Evolutionary conservation across 2,797 vertebrate species (phyloP).

Genomic region (Kryptopterus vitreolus): DNA sequence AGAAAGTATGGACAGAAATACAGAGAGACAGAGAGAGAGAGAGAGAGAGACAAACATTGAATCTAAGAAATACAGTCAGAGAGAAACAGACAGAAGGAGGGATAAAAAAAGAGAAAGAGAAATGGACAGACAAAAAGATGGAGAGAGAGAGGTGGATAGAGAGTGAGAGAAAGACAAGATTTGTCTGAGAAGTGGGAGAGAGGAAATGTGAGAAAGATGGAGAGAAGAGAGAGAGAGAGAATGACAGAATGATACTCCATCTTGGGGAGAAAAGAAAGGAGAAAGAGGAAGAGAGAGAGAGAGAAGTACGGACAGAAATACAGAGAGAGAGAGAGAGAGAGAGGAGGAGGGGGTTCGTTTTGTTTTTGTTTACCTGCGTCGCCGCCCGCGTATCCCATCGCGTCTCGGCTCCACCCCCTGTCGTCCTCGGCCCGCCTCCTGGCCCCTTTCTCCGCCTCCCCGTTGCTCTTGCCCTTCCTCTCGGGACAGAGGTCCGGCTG

Average conservation of each 20-base stretch:
- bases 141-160: background rate
- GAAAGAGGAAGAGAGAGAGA: background rate
- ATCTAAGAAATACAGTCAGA: too few species aligned
- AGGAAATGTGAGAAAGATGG: too few species aligned
- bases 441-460: constrained; percentile 79
- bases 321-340: background rate
- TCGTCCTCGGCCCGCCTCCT: constrained; percentile 87
- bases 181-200: background rate
- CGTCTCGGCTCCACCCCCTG: constrained; percentile 88
- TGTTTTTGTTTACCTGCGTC: constrained; percentile 78
- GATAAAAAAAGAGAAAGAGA: background rate
- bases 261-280: background rate
- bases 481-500: constrained; percentile 59
- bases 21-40: too few species aligned
- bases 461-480: constrained; percentile 76
- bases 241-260: too few species aligned
- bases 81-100: background rate
- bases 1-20: too few species aligned
- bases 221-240: background rate
- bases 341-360: background rate
- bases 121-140: background rate
- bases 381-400: constrained; percentile 77
- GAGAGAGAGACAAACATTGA: too few species aligned
- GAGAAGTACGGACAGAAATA: too few species aligned
- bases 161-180: background rate